A percentile compares a stretch with the other conserved stretches of the same genome.
phyloP scores from a whole-genome alignment of 2,888 invertebrate species.

The Catonia carolina region DNA sequence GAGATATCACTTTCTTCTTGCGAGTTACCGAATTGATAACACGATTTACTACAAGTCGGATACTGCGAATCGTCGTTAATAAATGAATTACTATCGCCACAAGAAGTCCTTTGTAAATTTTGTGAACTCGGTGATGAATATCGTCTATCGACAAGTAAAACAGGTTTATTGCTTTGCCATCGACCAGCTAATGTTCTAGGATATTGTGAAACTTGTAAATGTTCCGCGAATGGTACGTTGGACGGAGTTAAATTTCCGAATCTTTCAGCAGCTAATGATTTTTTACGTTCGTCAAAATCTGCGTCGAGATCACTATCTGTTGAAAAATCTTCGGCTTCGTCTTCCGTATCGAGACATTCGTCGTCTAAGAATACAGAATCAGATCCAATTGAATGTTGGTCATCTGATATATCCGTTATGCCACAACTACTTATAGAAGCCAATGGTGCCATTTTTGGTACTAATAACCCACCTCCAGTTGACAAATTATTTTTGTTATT shows the following conservation, averaged over 20 bases:
- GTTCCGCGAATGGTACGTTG: slow-evolving; percentile 24
- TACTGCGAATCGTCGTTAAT: background rate
- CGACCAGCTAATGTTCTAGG: slow-evolving; percentile 20
- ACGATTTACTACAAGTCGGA: slow-evolving; percentile 14
- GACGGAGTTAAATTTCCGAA: slow-evolving; percentile 16
- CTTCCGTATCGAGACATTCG: slow-evolving; percentile 65
- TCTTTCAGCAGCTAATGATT: background rate
- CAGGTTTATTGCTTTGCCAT: slow-evolving; percentile 12
- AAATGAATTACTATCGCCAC: background rate
- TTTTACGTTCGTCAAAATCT: slow-evolving; percentile 13
- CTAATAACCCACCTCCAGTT: slow-evolving; percentile 34
- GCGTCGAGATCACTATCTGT: slow-evolving; percentile 62
- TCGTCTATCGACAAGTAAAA: slow-evolving; percentile 6
- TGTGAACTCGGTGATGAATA: slow-evolving; percentile 16
- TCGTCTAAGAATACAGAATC: slow-evolving; percentile 75
- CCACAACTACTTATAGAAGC: slow-evolving; percentile 60
- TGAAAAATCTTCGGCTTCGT: slow-evolving; percentile 76
- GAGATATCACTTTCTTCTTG: background rate
- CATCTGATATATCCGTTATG: slow-evolving; percentile 53
- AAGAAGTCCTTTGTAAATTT: background rate
- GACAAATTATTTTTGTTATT: background rate
- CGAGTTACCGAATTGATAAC: slow-evolving; percentile 14
- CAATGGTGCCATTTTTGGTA: slow-evolving; percentile 59
- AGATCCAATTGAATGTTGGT: slow-evolving; percentile 53
- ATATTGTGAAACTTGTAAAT: slow-evolving; percentile 21